Evolutionary conservation across 1,140 invertebrate genomes (phyloP).

Genomic region (Ips nitidus): DNA sequence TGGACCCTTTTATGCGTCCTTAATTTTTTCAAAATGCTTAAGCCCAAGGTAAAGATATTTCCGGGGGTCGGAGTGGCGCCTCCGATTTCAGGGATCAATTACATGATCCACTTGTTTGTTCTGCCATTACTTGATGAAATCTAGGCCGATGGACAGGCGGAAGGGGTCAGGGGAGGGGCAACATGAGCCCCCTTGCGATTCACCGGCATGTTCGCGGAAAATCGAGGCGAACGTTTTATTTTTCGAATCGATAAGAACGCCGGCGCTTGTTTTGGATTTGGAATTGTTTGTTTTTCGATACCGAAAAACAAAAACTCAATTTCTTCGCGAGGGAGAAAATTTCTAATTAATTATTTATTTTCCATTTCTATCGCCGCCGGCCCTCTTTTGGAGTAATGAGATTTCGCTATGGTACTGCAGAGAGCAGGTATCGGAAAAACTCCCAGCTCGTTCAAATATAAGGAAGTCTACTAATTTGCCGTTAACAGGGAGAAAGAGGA

Average conservation of each 20-base stretch:
- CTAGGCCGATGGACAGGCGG: slow-evolving; percentile 35
- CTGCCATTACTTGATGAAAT: slow-evolving; percentile 47
- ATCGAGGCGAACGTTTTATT: slow-evolving; percentile 23
- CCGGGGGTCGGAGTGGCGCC: slow-evolving; percentile 38
- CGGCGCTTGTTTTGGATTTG: slow-evolving; percentile 25
- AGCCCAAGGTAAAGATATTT: slow-evolving; percentile 39
- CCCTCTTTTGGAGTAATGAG: slow-evolving; percentile 20
- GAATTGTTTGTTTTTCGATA: slow-evolving; percentile 29
- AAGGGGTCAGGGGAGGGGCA: neutral
- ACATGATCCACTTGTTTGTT: slow-evolving; percentile 43
- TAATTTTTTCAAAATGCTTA: slow-evolving; percentile 28
- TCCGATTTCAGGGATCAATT: slow-evolving; percentile 43
- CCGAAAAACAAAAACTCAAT: slow-evolving; percentile 28
- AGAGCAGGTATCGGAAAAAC: slow-evolving; percentile 3
- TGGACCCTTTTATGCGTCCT: slow-evolving; percentile 28
- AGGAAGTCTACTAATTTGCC: neutral
- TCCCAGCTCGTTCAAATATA: neutral
- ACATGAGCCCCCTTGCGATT: slow-evolving; percentile 13
- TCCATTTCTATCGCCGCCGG: slow-evolving; percentile 18
- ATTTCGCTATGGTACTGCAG: slow-evolving; percentile 14
- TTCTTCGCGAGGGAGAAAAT: slow-evolving; percentile 14
- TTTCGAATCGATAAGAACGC: slow-evolving; percentile 26
- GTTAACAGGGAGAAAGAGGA: too few species aligned
- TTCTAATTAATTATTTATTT: slow-evolving; percentile 34
- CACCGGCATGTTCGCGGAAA: slow-evolving; percentile 16